Evolutionary conservation across 2,797 vertebrate genomes (phyloP).

Genomic region (Cyprinella venusta): DNA sequence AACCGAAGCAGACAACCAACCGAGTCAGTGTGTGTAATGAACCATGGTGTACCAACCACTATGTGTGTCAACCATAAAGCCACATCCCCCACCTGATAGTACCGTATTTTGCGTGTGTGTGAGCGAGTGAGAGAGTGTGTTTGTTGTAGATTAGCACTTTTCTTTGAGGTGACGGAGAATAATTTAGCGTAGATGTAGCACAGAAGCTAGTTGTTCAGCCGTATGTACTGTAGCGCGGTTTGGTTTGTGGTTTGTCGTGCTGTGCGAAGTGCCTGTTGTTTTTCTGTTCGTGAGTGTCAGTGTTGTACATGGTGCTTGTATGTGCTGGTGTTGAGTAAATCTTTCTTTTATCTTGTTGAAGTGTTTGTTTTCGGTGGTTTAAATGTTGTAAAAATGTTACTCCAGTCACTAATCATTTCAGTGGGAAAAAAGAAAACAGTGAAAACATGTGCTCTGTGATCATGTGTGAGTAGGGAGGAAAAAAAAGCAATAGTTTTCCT

Average conservation of each 20-base stretch:
- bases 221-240: conserved; percentile 77
- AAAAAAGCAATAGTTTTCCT: conserved; percentile 51
- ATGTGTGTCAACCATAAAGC: conserved; percentile 85
- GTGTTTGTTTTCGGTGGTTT: conserved; percentile 69
- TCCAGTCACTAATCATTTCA: conserved; percentile 57
- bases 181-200: conserved; percentile 83
- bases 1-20: conserved; percentile 84
- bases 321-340: conserved; percentile 77
- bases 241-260: conserved; percentile 77
- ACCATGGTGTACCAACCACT: conserved; percentile 87
- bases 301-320: conserved; percentile 80
- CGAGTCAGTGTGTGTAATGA: conserved; percentile 88
- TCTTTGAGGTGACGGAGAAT: conserved; percentile 74
- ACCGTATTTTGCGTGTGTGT: conserved; percentile 65
- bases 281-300: conserved; percentile 69
- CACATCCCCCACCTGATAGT: conserved; percentile 82
- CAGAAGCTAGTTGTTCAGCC: conserved; percentile 79
- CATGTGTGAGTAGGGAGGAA: conserved; percentile 61
- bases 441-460: conserved; percentile 59
- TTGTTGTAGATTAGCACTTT: conserved; percentile 69
- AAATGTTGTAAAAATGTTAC: conserved; percentile 71
- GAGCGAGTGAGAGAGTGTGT: conserved; percentile 60
- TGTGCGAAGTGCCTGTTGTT: conserved; percentile 60
- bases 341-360: conserved; percentile 56
- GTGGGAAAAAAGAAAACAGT: background rate